Conservation (phyloP, 2,113 vertebrate genomes). For the Centropus unirufus region DNA sequence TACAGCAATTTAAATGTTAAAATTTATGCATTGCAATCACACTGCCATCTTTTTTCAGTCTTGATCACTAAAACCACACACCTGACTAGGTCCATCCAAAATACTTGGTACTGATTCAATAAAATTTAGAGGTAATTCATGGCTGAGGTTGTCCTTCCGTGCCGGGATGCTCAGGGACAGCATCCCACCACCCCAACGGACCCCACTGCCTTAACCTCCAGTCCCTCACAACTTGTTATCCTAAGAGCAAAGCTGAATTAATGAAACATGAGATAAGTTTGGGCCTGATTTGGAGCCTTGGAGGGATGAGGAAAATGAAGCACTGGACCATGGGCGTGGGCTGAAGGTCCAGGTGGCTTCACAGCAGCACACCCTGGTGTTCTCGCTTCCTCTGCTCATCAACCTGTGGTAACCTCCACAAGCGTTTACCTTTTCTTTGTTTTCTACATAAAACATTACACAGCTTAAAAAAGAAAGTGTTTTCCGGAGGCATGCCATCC, state of each 20-base stretch:
- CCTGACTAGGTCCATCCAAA: neutral
- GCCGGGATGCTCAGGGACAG: neutral
- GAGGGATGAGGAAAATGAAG: neutral
- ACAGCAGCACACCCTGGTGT: rapidly evolving
- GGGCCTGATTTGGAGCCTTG: too few species aligned
- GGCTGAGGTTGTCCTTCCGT: rapidly evolving
- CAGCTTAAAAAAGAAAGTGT: neutral
- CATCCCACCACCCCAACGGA: rapidly evolving
- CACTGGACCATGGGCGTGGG: rapidly evolving
- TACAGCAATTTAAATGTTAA: neutral
- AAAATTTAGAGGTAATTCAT: rapidly evolving
- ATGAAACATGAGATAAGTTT: rapidly evolving
- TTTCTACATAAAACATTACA: neutral
- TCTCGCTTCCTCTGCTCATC: neutral
- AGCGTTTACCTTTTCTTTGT: rapidly evolving
- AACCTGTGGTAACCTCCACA: rapidly evolving
- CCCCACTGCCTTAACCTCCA: neutral
- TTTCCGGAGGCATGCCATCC: rapidly evolving
- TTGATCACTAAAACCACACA: neutral
- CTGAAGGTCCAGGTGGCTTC: neutral
- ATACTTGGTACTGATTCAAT: neutral
- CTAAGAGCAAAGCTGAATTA: neutral
- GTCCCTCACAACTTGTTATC: neutral
- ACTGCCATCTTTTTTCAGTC: neutral
- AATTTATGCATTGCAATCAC: neutral